These are phyloP conservation scores for Boleophthalmus pectinirostris DNA, from an alignment of 2,113 vertebrate genomes.

Conservation along the genomic window DNA sequence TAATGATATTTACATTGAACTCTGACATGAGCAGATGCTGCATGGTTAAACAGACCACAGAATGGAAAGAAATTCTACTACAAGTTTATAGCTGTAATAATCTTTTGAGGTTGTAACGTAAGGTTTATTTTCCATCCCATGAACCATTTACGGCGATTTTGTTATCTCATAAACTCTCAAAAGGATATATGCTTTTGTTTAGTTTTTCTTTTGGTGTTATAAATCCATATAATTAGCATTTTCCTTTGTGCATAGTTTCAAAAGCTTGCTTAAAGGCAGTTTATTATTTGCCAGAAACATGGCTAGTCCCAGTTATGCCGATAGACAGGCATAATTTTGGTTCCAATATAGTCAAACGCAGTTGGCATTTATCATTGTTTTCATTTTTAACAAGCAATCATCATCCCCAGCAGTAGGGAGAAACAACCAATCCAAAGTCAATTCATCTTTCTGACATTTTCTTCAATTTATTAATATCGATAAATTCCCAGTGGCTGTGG, in stretches of 20 bases:
- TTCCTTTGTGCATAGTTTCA: background rate
- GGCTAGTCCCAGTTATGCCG: background rate
- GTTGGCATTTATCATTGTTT: conserved; percentile 11
- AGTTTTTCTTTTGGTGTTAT: background rate
- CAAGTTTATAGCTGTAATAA: background rate
- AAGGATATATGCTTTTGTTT: background rate
- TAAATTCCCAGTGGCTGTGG: conserved; percentile 5
- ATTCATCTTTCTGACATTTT: conserved; percentile 23
- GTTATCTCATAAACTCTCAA: background rate
- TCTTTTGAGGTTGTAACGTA: background rate
- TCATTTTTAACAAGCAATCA: conserved; percentile 27
- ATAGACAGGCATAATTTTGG: background rate
- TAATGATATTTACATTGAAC: conserved; percentile 9
- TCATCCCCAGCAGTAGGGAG: background rate
- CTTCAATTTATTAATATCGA: conserved; percentile 28
- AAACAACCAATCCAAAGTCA: conserved; percentile 23
- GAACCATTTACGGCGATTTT: too few species aligned
- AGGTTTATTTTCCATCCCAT: too few species aligned
- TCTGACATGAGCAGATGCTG: conserved; percentile 3
- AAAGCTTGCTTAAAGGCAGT: background rate
- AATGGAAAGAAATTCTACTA: background rate
- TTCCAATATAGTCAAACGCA: conserved; percentile 6
- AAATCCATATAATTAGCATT: background rate
- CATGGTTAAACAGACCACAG: background rate
- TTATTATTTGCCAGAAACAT: background rate